These are phyloP conservation scores for Allophyes oxyacanthae DNA, from an alignment of 2,888 invertebrate species.

Conservation along the genomic window DNA sequence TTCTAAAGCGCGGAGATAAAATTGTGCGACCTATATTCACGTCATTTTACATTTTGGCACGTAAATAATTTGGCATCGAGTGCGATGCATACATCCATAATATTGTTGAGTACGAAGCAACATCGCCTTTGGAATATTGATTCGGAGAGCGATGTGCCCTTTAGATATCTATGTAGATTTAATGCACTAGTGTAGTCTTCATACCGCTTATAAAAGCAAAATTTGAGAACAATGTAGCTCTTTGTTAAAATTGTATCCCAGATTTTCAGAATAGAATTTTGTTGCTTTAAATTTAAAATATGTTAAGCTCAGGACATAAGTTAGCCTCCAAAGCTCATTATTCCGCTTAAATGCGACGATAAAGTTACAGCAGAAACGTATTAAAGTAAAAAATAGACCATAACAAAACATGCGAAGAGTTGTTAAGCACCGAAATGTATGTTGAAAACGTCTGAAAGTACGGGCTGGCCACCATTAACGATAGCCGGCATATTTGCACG, in stretches of 20 bases:
- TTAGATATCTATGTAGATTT: constrained; percentile 34
- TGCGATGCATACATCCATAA: constrained; percentile 56
- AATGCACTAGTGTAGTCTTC: constrained; percentile 1
- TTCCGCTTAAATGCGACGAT: constrained; percentile 38
- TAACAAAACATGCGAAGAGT: constrained; percentile 33
- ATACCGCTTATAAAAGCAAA: constrained; percentile 1
- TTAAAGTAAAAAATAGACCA: constrained; percentile 42
- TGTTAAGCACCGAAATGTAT: constrained; percentile 48
- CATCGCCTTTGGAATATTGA: constrained; percentile 56
- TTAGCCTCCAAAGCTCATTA: constrained; percentile 29
- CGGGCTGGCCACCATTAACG: constrained; percentile 45
- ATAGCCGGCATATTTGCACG: constrained; percentile 58
- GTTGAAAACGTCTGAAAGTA: constrained; percentile 47
- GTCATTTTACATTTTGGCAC: constrained; percentile 52
- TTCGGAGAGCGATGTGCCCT: constrained; percentile 42
- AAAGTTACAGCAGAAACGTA: constrained; percentile 40
- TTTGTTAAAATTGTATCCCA: constrained; percentile 1
- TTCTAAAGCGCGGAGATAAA: constrained; percentile 15
- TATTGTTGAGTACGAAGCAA: constrained; percentile 42
- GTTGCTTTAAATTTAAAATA: constrained; percentile 25
- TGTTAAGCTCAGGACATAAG: constrained; percentile 23
- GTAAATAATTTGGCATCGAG: constrained; percentile 56
- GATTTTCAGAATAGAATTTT: constrained; percentile 19
- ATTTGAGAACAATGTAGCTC: too few species aligned
- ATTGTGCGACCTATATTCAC: constrained; percentile 26